These are phyloP conservation scores for Buphagus erythrorhynchus DNA, from an alignment of 2,797 vertebrate genomes.

Conservation along the genomic window DNA sequence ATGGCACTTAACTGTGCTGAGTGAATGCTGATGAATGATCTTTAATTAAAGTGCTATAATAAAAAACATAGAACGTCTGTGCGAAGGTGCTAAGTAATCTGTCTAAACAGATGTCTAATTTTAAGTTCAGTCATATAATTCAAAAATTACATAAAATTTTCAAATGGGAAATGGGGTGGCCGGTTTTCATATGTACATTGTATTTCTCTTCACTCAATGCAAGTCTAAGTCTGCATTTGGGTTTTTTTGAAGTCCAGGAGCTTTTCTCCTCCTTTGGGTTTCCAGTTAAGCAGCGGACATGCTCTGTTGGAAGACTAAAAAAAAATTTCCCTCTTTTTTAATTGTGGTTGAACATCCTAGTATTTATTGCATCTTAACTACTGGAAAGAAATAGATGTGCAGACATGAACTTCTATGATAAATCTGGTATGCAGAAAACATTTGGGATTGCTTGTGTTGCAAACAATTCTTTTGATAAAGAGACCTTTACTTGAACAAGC, in stretches of 20 bases:
- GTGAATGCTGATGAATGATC: constrained; percentile 40
- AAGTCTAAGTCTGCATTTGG: not conserved
- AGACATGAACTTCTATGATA: not conserved
- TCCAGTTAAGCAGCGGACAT: not conserved
- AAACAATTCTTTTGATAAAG: not conserved
- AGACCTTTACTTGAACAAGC: not conserved
- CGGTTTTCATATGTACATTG: not conserved
- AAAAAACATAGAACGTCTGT: constrained; percentile 45
- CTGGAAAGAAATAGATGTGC: not conserved
- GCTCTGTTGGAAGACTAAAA: not conserved
- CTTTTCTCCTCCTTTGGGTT: not conserved
- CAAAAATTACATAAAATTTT: not conserved
- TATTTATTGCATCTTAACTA: not conserved
- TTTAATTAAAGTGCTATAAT: constrained; percentile 34
- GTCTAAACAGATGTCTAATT: constrained; percentile 39
- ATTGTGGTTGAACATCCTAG: not conserved
- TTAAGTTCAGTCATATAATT: not conserved
- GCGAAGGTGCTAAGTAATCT: constrained; percentile 51
- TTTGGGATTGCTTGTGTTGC: not conserved
- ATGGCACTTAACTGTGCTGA: constrained; percentile 9
- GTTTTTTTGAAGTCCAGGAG: not conserved
- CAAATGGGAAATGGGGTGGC: not conserved
- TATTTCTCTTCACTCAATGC: not conserved
- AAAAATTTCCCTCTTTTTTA: not conserved
- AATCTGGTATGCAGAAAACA: not conserved